Evolutionary conservation across 2,113 vertebrate genomes (phyloP).

Genomic region (Podilymbus podiceps): DNA sequence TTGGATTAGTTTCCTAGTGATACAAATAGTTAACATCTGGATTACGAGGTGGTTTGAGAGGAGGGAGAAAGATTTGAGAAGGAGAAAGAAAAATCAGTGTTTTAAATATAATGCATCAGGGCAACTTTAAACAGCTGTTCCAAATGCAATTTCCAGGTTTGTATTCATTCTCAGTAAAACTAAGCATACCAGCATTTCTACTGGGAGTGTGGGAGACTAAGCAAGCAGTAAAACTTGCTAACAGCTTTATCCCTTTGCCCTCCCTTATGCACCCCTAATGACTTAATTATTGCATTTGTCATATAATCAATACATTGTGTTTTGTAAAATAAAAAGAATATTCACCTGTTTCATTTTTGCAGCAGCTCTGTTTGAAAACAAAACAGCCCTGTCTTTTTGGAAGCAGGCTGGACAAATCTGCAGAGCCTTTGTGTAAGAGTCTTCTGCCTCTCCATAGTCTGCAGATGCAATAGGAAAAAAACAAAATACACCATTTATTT

Average conservation of each 20-base stretch:
- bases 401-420: slow-evolving; percentile 80
- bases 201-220: background rate
- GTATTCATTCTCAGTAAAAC: background rate
- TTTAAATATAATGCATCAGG: background rate
- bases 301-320: background rate
- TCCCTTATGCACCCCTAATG: background rate
- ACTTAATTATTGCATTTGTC: background rate
- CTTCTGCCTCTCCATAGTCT: slow-evolving; percentile 83
- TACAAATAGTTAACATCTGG: background rate
- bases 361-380: slow-evolving; percentile 89
- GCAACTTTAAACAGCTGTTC: background rate
- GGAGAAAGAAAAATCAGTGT: background rate
- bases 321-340: background rate
- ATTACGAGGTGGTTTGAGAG: background rate
- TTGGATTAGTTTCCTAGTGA: background rate
- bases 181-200: background rate
- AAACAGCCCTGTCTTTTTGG: slow-evolving; percentile 82
- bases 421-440: slow-evolving; percentile 79
- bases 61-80: too few species aligned
- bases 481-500: background rate
- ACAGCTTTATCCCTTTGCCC: background rate
- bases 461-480: slow-evolving; percentile 5
- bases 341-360: slow-evolving; percentile 87
- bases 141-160: background rate
- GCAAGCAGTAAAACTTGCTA: background rate